phyloP scores from a whole-genome alignment of 2,888 invertebrate species.

The Drosophila villosipedis region DNA sequence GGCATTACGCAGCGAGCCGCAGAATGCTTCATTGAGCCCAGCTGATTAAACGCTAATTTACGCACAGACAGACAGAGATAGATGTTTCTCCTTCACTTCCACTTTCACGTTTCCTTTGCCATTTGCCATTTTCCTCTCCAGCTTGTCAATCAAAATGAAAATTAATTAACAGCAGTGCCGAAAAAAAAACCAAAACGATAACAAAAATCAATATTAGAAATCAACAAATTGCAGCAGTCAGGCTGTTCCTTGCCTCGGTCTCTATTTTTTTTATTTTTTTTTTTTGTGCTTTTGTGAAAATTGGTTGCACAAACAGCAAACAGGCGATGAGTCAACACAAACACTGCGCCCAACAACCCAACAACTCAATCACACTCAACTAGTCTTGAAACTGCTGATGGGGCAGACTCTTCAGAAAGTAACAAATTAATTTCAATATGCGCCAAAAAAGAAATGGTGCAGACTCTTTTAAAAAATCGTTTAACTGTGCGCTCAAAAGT shows the following conservation, averaged over 20 bases:
- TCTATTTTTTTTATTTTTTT: background rate
- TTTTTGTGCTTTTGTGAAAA: constrained; percentile 29
- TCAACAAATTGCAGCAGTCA: constrained; percentile 35
- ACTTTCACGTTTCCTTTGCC: background rate
- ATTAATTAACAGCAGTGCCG: constrained; percentile 55
- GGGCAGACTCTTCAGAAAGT: constrained; percentile 1
- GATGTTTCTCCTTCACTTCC: background rate
- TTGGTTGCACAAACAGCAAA: constrained; percentile 47
- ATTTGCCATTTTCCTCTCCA: background rate
- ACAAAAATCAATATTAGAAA: constrained; percentile 26
- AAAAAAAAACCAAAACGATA: constrained; percentile 11
- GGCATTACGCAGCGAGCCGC: constrained; percentile 44
- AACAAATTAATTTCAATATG: constrained; percentile 27
- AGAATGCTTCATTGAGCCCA: constrained; percentile 54
- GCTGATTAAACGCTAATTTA: constrained; percentile 73
- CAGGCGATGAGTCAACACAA: constrained; percentile 43
- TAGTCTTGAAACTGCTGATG: constrained; percentile 13
- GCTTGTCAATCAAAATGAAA: constrained; percentile 49
- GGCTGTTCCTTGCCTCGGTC: background rate
- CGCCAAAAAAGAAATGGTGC: constrained; percentile 25
- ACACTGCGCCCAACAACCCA: constrained; percentile 25
- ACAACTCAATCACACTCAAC: constrained; percentile 62
- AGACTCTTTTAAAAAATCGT: background rate
- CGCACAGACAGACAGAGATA: constrained; percentile 20
- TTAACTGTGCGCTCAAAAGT: constrained; percentile 30